These are phyloP conservation scores for Lipophrys pholis DNA, from an alignment of 2,113 vertebrate genomes.

Conservation along the genomic window DNA sequence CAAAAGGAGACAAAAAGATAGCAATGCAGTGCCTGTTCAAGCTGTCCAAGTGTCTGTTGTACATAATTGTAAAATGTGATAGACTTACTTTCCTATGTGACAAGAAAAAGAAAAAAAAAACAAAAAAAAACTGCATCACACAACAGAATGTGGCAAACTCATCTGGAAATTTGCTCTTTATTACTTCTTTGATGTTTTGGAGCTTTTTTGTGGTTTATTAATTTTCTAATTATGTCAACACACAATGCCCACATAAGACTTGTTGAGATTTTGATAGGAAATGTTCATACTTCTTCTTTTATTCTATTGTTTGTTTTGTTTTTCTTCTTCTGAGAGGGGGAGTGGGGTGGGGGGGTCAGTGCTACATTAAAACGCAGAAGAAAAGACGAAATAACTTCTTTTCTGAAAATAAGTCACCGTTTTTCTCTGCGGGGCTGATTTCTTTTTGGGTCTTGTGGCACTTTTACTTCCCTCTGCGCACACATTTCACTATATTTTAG, in stretches of 20 bases:
- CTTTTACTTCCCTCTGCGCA: conserved; percentile 85
- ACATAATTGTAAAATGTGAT: conserved; percentile 97
- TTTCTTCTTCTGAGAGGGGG: background rate
- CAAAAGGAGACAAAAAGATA: conserved; percentile 89
- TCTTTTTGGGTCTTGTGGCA: conserved; percentile 96
- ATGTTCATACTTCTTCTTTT: conserved; percentile 84
- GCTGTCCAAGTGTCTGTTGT: conserved; percentile 95
- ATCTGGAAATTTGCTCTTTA: conserved; percentile 80
- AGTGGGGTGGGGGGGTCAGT: conserved; percentile 49
- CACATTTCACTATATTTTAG: conserved; percentile 64
- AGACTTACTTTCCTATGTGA: conserved; percentile 92
- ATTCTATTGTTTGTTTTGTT: background rate
- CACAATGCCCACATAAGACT: conserved; percentile 85
- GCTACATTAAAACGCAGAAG: conserved; percentile 89
- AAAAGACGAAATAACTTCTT: conserved; percentile 87
- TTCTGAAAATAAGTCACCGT: conserved; percentile 88
- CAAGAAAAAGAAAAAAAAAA: conserved; percentile 40
- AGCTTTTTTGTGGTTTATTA: conserved; percentile 86
- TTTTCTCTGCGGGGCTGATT: conserved; percentile 95
- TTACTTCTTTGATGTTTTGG: conserved; percentile 63
- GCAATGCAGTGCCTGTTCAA: conserved; percentile 98
- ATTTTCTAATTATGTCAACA: conserved; percentile 88
- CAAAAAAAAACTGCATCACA: conserved; percentile 48
- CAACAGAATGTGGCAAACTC: conserved; percentile 90
- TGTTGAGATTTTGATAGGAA: conserved; percentile 82